Evolutionary conservation across 2,113 vertebrate species (phyloP).

Genomic region (Capreolus pygargus): DNA sequence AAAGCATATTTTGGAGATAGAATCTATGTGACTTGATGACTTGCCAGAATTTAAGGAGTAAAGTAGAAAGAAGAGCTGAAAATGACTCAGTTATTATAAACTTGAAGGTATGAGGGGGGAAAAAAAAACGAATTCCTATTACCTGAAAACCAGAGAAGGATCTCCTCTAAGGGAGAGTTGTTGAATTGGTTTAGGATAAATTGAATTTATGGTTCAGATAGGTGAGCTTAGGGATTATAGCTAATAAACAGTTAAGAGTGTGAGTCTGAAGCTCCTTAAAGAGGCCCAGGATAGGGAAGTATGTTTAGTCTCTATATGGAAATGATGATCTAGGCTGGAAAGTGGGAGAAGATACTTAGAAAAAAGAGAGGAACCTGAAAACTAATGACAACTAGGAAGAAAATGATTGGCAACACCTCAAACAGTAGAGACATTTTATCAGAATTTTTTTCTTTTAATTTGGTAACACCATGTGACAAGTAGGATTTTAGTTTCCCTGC

Average conservation of each 20-base stretch:
- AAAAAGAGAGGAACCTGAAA: neutral
- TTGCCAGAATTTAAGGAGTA: neutral
- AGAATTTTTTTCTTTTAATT: neutral
- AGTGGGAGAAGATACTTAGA: neutral
- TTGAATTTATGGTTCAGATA: neutral
- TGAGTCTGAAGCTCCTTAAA: neutral
- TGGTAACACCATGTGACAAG: neutral
- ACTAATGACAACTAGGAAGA: neutral
- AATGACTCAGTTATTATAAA: neutral
- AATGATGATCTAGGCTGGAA: neutral
- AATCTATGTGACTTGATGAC: neutral
- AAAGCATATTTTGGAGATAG: neutral
- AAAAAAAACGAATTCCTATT: neutral
- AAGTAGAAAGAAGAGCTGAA: neutral
- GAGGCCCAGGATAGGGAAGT: too few relatives aligned
- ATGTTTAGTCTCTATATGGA: neutral
- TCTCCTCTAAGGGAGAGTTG: neutral
- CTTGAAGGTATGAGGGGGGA: neutral
- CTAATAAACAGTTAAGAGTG: neutral
- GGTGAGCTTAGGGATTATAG: neutral
- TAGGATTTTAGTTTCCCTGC: neutral
- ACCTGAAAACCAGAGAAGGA: neutral
- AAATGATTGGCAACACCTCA: neutral
- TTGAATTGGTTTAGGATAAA: too few relatives aligned
- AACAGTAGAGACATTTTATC: neutral